Evolutionary conservation across 2,888 invertebrate species (phyloP).

Genomic region (Catocala fraxini): DNA sequence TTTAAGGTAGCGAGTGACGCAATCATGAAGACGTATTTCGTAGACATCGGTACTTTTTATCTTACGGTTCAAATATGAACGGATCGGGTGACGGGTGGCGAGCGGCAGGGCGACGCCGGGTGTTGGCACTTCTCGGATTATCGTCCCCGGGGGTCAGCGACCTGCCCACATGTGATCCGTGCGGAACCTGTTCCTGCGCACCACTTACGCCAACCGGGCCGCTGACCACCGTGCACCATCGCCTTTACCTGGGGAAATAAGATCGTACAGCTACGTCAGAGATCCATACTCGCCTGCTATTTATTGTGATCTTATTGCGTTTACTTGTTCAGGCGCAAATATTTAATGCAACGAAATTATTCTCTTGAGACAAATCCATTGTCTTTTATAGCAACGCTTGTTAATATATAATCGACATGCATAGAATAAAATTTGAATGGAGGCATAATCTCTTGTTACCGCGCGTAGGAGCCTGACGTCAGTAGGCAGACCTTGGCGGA

Average conservation of each 20-base stretch:
- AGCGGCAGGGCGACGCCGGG: slow-evolving; percentile 59
- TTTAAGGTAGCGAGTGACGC: slow-evolving; percentile 8
- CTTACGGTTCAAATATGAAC: slow-evolving; percentile 36
- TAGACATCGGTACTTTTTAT: slow-evolving; percentile 46
- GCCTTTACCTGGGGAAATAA: slow-evolving; percentile 57
- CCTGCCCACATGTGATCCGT: slow-evolving; percentile 80
- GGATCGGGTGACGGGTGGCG: slow-evolving; percentile 42
- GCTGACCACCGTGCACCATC: slow-evolving; percentile 55
- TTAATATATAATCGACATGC: slow-evolving; percentile 56
- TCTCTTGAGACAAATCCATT: slow-evolving; percentile 17
- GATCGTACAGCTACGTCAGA: slow-evolving; percentile 35
- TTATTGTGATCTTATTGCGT: background rate
- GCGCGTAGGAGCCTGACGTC: slow-evolving; percentile 78
- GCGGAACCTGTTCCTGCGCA: slow-evolving; percentile 81
- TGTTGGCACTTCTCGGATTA: slow-evolving; percentile 67
- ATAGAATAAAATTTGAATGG: slow-evolving; percentile 50
- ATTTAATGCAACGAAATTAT: too few relatives aligned
- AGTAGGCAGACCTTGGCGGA: slow-evolving; percentile 79
- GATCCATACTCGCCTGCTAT: slow-evolving; percentile 6
- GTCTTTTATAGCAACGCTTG: slow-evolving; percentile 24
- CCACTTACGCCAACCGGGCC: slow-evolving; percentile 70
- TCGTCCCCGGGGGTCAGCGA: slow-evolving; percentile 76
- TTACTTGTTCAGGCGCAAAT: too few relatives aligned
- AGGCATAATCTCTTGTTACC: slow-evolving; percentile 76
- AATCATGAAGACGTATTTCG: slow-evolving; percentile 26